phyloP scores from a whole-genome alignment of 2,113 vertebrate genomes.

The Caranx melampygus region DNA sequence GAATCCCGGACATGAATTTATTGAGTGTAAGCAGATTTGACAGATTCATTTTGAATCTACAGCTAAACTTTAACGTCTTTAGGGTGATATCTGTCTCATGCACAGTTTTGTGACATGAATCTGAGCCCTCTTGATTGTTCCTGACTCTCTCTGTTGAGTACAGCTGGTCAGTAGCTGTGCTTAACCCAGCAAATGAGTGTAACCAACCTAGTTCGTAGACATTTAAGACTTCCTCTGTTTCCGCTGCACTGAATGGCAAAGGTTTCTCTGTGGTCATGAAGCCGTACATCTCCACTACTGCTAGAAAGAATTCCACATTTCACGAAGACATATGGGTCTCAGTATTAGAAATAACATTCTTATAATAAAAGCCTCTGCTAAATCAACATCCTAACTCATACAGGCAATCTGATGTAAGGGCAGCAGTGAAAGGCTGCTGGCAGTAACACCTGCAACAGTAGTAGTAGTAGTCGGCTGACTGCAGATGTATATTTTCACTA shows the following conservation, averaged over 20 bases:
- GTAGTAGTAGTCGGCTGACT: slow-evolving; percentile 35
- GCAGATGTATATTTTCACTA: slow-evolving; percentile 55
- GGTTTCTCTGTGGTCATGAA: background rate
- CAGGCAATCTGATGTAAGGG: background rate
- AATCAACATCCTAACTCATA: background rate
- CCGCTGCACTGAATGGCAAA: background rate
- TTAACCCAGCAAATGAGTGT: background rate
- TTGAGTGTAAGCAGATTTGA: slow-evolving; percentile 6
- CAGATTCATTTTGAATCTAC: background rate
- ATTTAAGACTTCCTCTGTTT: background rate
- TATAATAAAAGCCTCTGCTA: background rate
- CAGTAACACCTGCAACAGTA: slow-evolving; percentile 6
- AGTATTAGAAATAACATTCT: background rate
- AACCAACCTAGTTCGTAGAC: background rate
- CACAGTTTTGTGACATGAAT: slow-evolving; percentile 1
- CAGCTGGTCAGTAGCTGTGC: background rate
- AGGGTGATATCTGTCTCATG: background rate
- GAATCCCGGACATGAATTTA: background rate
- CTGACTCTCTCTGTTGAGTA: background rate
- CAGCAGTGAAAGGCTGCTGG: background rate
- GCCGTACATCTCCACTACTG: background rate
- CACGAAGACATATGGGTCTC: background rate
- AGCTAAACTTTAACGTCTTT: background rate
- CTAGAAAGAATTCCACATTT: background rate
- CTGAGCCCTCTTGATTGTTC: background rate